These are phyloP conservation scores for Orthosia cruda DNA, from an alignment of 2,888 invertebrate species.

Conservation along the genomic window DNA sequence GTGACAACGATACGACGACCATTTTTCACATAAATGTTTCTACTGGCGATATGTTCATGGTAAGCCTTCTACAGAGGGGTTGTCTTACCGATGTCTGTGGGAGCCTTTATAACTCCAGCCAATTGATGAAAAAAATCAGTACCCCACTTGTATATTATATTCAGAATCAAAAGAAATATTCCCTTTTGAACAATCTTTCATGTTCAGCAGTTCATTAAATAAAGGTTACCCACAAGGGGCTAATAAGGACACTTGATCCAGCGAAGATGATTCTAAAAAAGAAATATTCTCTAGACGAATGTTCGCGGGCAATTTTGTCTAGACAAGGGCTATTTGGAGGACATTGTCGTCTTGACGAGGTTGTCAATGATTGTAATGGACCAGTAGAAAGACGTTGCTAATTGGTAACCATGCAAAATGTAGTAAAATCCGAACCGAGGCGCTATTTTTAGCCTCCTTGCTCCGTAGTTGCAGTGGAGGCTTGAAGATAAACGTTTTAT, in stretches of 20 bases:
- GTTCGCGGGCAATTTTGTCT: slow-evolving; percentile 51
- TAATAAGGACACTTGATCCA: slow-evolving; percentile 16
- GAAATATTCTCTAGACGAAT: slow-evolving; percentile 29
- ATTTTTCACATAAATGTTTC: too few species aligned
- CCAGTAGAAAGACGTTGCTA: background rate
- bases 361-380: slow-evolving; percentile 21
- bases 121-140: background rate
- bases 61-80: too few species aligned
- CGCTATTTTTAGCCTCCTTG: background rate
- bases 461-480: background rate
- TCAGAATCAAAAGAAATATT: slow-evolving; percentile 20
- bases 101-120: too few species aligned
- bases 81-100: too few species aligned
- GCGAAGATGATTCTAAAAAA: slow-evolving; percentile 8
- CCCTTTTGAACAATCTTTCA: background rate
- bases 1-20: too few species aligned
- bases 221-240: slow-evolving; percentile 3
- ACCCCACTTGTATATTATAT: background rate
- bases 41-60: too few species aligned
- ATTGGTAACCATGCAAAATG: slow-evolving; percentile 8
- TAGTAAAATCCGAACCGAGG: background rate
- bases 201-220: slow-evolving; percentile 11
- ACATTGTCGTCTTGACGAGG: slow-evolving; percentile 44
- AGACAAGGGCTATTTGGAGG: slow-evolving; percentile 55
- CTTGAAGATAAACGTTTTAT: background rate